A percentile compares a stretch with the other conserved stretches of the same genome.
phyloP scores from a whole-genome alignment of 1,140 invertebrate species.

The Cydia fagiglandana region DNA sequence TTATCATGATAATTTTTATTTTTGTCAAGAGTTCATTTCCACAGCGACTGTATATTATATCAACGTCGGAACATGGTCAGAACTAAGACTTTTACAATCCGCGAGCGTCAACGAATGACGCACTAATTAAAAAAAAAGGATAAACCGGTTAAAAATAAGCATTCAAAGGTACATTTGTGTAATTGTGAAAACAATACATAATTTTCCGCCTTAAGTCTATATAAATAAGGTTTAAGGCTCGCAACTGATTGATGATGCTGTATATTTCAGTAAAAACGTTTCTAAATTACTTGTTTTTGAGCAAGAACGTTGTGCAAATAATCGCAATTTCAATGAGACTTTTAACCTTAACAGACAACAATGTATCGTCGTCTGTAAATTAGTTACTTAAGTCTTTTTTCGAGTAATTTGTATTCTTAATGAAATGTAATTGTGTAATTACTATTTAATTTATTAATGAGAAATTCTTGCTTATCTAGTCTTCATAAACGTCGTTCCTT shows the following conservation, averaged over 20 bases:
- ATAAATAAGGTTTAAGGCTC: not conserved
- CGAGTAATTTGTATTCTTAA: not conserved
- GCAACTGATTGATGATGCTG: not conserved
- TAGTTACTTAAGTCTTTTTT: not conserved
- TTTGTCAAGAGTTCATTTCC: not conserved
- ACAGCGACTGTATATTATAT: constrained; percentile 23
- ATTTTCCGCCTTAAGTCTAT: not conserved
- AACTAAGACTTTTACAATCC: constrained; percentile 8
- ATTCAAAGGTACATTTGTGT: not conserved
- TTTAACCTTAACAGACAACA: constrained; percentile 26
- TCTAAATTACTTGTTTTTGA: constrained; percentile 16
- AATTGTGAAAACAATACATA: not conserved
- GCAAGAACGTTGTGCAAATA: constrained; percentile 20
- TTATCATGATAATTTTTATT: constrained; percentile 1
- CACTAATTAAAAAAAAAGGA: constrained; percentile 5
- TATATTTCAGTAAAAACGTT: not conserved
- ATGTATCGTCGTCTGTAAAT: not conserved
- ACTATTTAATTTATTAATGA: not conserved
- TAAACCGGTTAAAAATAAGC: constrained; percentile 23
- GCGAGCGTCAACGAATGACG: constrained; percentile 18
- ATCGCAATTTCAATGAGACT: constrained; percentile 17
- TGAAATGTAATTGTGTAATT: not conserved
- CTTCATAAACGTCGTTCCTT: not conserved
- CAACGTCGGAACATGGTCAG: constrained; percentile 21
- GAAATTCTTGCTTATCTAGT: not conserved